These are phyloP conservation scores for Rafetus swinhoei DNA, from an alignment of 2,113 vertebrate species.

Conservation along the genomic window DNA sequence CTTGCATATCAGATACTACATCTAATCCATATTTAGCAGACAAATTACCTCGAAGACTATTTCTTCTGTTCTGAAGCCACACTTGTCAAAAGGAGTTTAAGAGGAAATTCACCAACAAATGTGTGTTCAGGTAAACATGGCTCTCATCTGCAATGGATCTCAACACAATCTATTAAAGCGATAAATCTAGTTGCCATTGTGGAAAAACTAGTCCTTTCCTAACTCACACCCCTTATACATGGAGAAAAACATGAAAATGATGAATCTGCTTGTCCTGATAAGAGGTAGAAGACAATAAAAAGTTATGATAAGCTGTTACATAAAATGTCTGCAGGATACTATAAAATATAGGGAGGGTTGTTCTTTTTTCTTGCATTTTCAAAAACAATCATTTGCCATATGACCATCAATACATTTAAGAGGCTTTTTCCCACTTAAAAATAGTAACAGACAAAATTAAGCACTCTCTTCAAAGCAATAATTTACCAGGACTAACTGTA, in stretches of 20 bases:
- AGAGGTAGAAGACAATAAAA: not conserved
- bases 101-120: not conserved
- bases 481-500: not conserved
- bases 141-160: not conserved
- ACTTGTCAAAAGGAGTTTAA: not conserved
- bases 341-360: not conserved
- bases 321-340: not conserved
- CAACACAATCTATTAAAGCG: not conserved
- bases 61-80: not conserved
- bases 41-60: not conserved
- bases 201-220: not conserved
- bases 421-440: not conserved
- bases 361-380: not conserved
- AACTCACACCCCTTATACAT: accelerated
- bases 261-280: not conserved
- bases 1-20: not conserved
- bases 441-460: not conserved
- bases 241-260: not conserved
- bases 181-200: not conserved
- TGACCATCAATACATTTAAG: not conserved
- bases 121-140: not conserved
- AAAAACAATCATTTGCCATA: not conserved
- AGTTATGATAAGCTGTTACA: not conserved
- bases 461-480: not conserved
- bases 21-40: not conserved